Evolutionary conservation across 1,140 invertebrate species (phyloP), one percentile per base, ranked within the genome.

Genomic region (Aplysia californica): DNA sequence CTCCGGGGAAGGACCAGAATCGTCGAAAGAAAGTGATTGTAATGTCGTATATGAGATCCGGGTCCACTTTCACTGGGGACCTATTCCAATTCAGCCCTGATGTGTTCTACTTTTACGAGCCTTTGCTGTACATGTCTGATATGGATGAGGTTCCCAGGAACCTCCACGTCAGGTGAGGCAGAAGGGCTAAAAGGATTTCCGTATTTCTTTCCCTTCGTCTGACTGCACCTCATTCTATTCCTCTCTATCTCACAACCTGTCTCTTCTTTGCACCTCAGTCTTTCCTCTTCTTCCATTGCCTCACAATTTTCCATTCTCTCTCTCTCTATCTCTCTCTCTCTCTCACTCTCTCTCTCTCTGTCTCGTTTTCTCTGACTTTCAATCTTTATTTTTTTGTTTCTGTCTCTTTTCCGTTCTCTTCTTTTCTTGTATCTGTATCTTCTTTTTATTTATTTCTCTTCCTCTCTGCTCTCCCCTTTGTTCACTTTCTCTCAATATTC

Each of bases 101-200:
- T 10, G 80, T 77, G 18, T 83, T 86, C 59, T 85, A 84, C 69
- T 38, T 83, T 44, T 86, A 79, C 72, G 85, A 86, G 73, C 85
- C 85, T 5, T 50, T 78, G 44, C 10, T 61, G 10, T 61, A 61
- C 58, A 26, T 31, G 6, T 18, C 10, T 26, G 58, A 61, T 26
- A n/a, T n/a, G n/a, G n/a, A n/a, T n/a, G n/a, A n/a, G n/a, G n/a
- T n/a, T n/a, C n/a, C n/a, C n/a, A n/a, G n/a, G n/a, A n/a, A n/a
- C n/a, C n/a, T n/a, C n/a, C n/a, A n/a, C n/a, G n/a, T n/a, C n/a
- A n/a, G n/a, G n/a, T n/a, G n/a, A n/a, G n/a, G n/a, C n/a, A n/a
- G n/a, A n/a, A n/a, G n/a, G n/a, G n/a, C n/a, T n/a, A n/a, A n/a
- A n/a, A n/a, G n/a, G n/a, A n/a, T n/a, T n/a, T n/a, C n/a, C n/a